Conservation (phyloP, 1,140 invertebrate species). For the Apis laboriosa region DNA sequence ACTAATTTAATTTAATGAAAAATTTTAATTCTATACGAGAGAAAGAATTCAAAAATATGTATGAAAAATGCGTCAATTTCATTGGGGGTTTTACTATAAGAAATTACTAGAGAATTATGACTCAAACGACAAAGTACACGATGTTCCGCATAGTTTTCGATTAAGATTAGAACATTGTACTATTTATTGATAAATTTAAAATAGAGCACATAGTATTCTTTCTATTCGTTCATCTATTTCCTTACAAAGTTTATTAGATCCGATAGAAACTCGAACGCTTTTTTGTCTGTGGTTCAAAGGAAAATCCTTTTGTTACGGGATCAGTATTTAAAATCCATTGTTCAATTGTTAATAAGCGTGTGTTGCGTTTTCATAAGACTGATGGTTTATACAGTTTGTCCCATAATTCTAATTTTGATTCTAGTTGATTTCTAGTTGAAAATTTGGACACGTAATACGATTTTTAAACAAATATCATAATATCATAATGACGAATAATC, state of each 20-base stretch:
- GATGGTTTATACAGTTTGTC: constrained; percentile 38
- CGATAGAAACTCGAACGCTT: constrained; percentile 8
- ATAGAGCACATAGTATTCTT: constrained; percentile 11
- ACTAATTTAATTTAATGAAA: not conserved
- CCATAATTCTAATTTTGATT: not conserved
- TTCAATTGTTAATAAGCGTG: constrained; percentile 17
- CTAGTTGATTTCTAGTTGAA: constrained; percentile 6
- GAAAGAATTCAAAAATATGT: not conserved
- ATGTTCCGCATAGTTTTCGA: constrained; percentile 20
- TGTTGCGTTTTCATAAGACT: constrained; percentile 44
- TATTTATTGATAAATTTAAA: constrained; percentile 34
- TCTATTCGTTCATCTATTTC: not conserved
- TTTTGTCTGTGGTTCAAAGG: not conserved
- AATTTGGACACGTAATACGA: not conserved
- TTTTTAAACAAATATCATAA: not conserved
- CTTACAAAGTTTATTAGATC: not conserved
- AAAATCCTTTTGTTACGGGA: not conserved
- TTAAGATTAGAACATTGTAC: constrained; percentile 14
- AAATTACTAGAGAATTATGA: not conserved
- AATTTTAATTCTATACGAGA: not conserved
- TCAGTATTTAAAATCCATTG: constrained; percentile 28
- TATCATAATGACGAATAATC: not conserved
- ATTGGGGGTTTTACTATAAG: too few species aligned
- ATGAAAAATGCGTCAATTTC: not conserved
- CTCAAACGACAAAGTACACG: constrained; percentile 5